A percentile compares a stretch with the other conserved stretches of the same genome.
Evolutionary conservation across 2,797 vertebrate species (phyloP).

Genomic region (Novumbra hubbsi): DNA sequence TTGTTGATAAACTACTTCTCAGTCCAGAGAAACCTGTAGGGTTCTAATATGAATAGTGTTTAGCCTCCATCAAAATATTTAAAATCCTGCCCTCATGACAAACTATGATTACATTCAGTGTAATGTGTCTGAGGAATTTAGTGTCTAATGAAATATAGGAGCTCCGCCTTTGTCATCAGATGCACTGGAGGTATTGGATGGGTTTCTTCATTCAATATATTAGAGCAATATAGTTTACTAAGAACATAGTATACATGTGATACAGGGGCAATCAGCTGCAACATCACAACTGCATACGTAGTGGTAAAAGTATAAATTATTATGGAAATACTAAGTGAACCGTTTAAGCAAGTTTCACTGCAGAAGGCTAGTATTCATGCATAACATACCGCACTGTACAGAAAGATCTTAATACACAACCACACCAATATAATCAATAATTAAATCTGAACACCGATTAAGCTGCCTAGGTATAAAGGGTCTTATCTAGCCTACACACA

Average conservation of each 20-base stretch:
- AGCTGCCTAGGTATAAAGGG: not conserved
- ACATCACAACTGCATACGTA: slow-evolving; percentile 25
- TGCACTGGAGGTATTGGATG: not conserved
- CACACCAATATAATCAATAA: not conserved
- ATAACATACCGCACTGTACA: not conserved
- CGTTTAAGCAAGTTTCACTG: not conserved
- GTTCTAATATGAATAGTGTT: not conserved
- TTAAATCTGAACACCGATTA: not conserved
- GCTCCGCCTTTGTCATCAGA: not conserved
- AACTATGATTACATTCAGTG: slow-evolving; percentile 6
- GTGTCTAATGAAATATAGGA: not conserved
- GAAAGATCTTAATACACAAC: not conserved
- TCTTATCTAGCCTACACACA: not conserved
- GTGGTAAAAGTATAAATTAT: no score
- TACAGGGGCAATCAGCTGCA: slow-evolving; percentile 8
- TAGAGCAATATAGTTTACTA: not conserved
- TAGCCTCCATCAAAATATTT: slow-evolving; percentile 3
- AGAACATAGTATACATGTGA: no score
- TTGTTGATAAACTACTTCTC: not conserved
- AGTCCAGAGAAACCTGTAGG: not conserved
- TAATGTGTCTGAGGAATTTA: not conserved
- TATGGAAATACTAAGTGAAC: not conserved
- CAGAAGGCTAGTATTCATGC: not conserved
- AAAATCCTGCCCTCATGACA: slow-evolving; percentile 1
- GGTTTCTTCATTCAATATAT: not conserved